Conservation (phyloP, 2,888 invertebrate genomes). For the Melinaea menophilus region DNA sequence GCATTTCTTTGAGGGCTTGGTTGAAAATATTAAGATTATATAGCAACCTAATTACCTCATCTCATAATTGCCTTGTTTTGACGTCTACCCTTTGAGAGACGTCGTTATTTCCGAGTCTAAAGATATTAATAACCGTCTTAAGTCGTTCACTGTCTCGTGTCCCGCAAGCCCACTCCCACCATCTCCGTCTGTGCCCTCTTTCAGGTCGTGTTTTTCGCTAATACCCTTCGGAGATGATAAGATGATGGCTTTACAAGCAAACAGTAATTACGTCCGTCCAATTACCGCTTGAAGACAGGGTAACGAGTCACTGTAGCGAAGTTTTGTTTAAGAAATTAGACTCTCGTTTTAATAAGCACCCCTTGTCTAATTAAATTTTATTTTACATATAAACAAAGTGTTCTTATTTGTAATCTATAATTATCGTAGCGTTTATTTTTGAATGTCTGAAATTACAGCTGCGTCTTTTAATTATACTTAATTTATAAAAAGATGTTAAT, state of each 20-base stretch:
- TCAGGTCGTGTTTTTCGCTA: conserved; percentile 68
- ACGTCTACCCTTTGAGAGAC: conserved; percentile 72
- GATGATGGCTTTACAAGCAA: conserved; percentile 75
- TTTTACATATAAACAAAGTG: conserved; percentile 21
- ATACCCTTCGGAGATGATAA: conserved; percentile 73
- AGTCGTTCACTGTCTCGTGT: conserved; percentile 58
- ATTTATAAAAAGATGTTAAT: too few relatives aligned
- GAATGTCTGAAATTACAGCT: too few relatives aligned
- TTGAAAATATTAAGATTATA: conserved; percentile 50
- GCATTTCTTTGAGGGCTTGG: conserved; percentile 29
- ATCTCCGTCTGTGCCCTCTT: conserved; percentile 35
- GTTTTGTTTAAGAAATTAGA: conserved; percentile 36
- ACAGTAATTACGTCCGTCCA: conserved; percentile 72
- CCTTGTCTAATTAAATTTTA: conserved; percentile 25
- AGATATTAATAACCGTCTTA: conserved; percentile 75
- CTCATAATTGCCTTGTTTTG: conserved; percentile 76
- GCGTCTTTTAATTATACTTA: too few relatives aligned
- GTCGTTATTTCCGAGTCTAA: conserved; percentile 68
- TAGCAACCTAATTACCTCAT: conserved; percentile 72
- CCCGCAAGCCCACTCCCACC: conserved; percentile 47
- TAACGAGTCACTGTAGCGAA: conserved; percentile 47
- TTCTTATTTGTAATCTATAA: conserved; percentile 10
- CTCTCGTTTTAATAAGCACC: conserved; percentile 29
- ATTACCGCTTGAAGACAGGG: conserved; percentile 59
- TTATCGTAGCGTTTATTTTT: neutral